Base-by-base conservation (phyloP, 2,888 invertebrate genomes). In the Coenonympha arcania region DNA sequence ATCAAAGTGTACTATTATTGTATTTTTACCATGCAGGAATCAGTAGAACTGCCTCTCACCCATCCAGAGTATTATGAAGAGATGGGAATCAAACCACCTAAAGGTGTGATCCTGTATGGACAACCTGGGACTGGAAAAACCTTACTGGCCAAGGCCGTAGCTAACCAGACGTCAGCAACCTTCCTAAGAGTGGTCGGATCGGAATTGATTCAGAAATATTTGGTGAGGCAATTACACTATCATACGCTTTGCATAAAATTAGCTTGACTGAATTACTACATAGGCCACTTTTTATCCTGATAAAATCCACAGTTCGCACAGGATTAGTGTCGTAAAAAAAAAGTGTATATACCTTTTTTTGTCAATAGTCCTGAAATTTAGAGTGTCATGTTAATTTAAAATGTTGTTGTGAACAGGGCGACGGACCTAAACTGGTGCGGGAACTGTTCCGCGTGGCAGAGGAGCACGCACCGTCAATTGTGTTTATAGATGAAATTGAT, bases 11-110 rank as follows among this genome's bases (percentile, higher is more conserved):
- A 34, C 11, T 34, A n/a, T 37, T 22, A 33, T 15, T 39, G 2
- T 50, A 40, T 6, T 20, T n/a, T 37, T 37, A 4, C 8, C 6
- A 11, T 6, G 8, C 49, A 86, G 85, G 99, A 99, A 87, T 98
- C 98, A 36, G 99, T 99, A 6, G 99, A 99, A 76, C 82, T 99
- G 55, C 99, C 99, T 0, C 84, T 99, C 13, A 99, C 99, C 9
- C 99, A 99, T 87, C 99, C 99, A 0, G 99, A 99, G 79, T 99
- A 99, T 81, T 99, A 99, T 75, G 99, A 99, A 79, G 99, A 99
- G 86, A 99, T 99, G 99, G 99, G 99, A 50, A 99, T 99, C 64
- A 97, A 98, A 72, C 99, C 99, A 9, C 99, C 99, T 0, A 99
- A 99, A 76, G 99, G 99, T 61, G 99, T 99, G 1, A 99, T 99